Percentiles rank a stretch among this genome's conserved stretches.
Evolutionary conservation across 2,113 vertebrate species (phyloP).

Genomic region (Caranx ignobilis): DNA sequence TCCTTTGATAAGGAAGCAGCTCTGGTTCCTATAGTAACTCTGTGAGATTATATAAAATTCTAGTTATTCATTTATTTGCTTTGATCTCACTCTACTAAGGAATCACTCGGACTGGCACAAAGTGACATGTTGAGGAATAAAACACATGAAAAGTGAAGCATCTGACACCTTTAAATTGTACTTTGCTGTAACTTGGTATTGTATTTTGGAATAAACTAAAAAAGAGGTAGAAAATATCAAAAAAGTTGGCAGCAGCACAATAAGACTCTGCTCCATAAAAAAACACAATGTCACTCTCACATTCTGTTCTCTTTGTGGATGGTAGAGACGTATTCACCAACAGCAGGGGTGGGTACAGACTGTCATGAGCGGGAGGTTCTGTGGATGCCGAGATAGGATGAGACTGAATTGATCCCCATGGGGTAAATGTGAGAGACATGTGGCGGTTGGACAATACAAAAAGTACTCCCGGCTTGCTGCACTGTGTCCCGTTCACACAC

Average conservation of each 20-base stretch:
- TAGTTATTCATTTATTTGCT: too few species aligned
- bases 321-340: not conserved
- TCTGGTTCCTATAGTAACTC: too few species aligned
- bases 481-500: not conserved
- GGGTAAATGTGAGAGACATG: not conserved
- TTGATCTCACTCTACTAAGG: too few species aligned
- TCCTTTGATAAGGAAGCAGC: too few species aligned
- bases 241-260: too few species aligned
- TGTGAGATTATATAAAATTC: too few species aligned
- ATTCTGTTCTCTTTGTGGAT: not conserved
- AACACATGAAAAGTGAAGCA: too few species aligned
- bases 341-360: not conserved
- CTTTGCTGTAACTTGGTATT: too few species aligned
- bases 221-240: not conserved
- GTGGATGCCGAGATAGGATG: slow-evolving; percentile 8
- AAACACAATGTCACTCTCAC: not conserved
- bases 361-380: not conserved
- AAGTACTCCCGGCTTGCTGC: not conserved
- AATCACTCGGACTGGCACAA: too few species aligned
- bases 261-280: too few species aligned
- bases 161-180: too few species aligned
- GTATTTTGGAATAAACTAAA: not conserved
- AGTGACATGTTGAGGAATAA: too few species aligned
- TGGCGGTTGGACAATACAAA: not conserved
- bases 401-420: slow-evolving; percentile 30